These are phyloP conservation scores for Paragorgia papillata DNA, from an alignment of 92 coral and sea anemone species.

Conservation along the genomic window DNA sequence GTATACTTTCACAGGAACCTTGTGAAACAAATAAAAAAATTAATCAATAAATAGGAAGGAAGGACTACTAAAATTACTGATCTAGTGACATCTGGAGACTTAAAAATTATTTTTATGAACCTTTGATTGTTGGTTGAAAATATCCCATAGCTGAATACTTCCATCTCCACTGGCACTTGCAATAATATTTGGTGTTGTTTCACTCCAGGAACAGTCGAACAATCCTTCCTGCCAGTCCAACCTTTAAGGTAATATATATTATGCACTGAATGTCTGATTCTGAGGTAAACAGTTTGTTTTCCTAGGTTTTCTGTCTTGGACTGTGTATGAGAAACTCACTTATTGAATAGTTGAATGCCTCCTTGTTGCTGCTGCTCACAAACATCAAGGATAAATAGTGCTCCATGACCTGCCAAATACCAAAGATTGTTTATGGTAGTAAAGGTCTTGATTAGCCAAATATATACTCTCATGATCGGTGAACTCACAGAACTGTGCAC, in stretches of 20 bases:
- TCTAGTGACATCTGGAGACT: too few relatives aligned
- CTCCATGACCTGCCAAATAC: constrained; percentile 68
- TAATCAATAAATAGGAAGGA: too few relatives aligned
- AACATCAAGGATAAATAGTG: constrained; percentile 72
- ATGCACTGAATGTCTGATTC: not conserved
- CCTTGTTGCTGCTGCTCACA: constrained; percentile 60
- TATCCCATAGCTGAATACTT: constrained; percentile 87
- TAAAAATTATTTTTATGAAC: not conserved
- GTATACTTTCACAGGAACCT: constrained; percentile 30
- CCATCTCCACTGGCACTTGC: constrained; percentile 95
- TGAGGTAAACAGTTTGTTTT: not conserved
- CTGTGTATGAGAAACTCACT: constrained; percentile 54
- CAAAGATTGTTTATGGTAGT: not conserved
- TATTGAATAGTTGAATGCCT: constrained; percentile 61
- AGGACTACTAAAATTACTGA: too few relatives aligned
- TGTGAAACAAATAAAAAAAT: too few relatives aligned
- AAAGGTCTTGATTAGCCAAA: not conserved
- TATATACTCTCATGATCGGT: too few relatives aligned
- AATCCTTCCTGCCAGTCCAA: constrained; percentile 94
- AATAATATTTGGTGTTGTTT: constrained; percentile 76
- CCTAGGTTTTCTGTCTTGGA: not conserved
- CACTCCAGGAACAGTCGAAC: constrained; percentile 98
- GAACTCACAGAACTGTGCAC: too few relatives aligned
- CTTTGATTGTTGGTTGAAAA: constrained; percentile 64
- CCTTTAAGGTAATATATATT: constrained; percentile 37